Base-by-base conservation (phyloP, 1,140 invertebrate genomes). In the Danaus melanippus region DNA sequence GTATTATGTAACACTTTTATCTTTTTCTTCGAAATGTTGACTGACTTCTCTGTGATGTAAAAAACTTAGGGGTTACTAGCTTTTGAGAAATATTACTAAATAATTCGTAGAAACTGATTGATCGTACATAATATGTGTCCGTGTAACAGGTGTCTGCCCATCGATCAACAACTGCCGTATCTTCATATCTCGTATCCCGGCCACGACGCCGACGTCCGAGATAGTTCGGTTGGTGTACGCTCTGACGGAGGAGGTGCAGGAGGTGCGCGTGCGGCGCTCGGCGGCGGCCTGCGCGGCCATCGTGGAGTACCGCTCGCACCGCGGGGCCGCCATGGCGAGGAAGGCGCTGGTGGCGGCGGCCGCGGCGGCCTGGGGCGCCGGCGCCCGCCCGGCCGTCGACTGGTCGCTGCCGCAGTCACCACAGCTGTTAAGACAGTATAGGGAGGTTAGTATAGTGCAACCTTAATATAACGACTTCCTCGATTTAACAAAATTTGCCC, bases 161-260 rank as follows among this genome's bases (percentile, higher is more conserved):
- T 83, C 80, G 17, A 76, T 86, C 61, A 86, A 86, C 69, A 86
- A 86, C 60, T 86, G 84, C 59, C 82, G 82, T 53, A 77, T 86
- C 49, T 85, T 81, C 62, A 80, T 86, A 47, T 84, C 80, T 12
- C 82, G 81, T 52, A 84, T 86, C 21, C 79, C 82, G 49, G 64
- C 77, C 15, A 78, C 71, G 9, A 81, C 76, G 42, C 66, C 79
- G 7, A 82, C 79, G 6, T 69, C 72, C 40, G 79, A 85, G 65
- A 84, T 86, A 44, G 78, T 85, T 10, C 76, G 78, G 2, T 55
- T 86, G 54, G 64, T 85, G 58, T 81, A 84, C 63, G 77, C 75
- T 12, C 59, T 85, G 10, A 85, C 84, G 46, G 84, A 86, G 53
- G 84, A 86, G 58, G 79, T 84, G 54, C 71, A 80, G 59, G 82